Evolutionary conservation across 2,888 invertebrate species (phyloP).

Genomic region (Eledona agricola): DNA sequence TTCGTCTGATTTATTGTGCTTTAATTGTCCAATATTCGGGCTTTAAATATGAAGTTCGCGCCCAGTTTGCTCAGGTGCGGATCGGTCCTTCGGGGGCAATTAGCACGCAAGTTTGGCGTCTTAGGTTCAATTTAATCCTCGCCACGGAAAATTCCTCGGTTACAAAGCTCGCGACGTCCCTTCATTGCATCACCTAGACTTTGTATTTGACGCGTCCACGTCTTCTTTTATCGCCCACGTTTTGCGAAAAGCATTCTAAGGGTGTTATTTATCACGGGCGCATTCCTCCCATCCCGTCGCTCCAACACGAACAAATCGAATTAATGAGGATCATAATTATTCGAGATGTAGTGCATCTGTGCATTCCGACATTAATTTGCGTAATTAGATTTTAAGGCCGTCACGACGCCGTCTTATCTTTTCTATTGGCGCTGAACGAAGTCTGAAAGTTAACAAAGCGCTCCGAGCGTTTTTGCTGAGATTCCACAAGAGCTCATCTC

Average conservation of each 20-base stretch:
- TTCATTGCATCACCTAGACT: constrained; percentile 12
- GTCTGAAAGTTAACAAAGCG: constrained; percentile 21
- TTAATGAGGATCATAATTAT: constrained; percentile 17
- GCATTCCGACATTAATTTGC: too few relatives aligned
- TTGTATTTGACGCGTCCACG: constrained; percentile 12
- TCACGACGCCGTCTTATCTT: too few relatives aligned
- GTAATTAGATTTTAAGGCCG: too few relatives aligned
- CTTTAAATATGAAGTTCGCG: too few relatives aligned
- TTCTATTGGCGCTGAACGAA: constrained; percentile 6
- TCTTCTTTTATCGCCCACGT: constrained; percentile 5
- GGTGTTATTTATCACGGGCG: constrained; percentile 24
- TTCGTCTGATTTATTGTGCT: too few relatives aligned
- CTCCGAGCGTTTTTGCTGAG: constrained; percentile 2
- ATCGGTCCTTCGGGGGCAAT: constrained; percentile 7
- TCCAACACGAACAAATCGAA: constrained; percentile 22
- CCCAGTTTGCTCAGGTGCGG: constrained; percentile 3
- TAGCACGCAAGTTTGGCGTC: not conserved
- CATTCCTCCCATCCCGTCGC: constrained; percentile 15
- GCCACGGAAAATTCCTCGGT: too few relatives aligned
- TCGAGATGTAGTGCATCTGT: too few relatives aligned
- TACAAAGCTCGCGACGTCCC: constrained; percentile 9
- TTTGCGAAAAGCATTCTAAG: constrained; percentile 25
- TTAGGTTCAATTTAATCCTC: too few relatives aligned
- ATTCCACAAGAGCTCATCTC: constrained; percentile 9
- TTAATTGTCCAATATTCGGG: too few relatives aligned